Evolutionary conservation across 2,888 invertebrate species (phyloP).

Genomic region (Athripsodes cinereus): DNA sequence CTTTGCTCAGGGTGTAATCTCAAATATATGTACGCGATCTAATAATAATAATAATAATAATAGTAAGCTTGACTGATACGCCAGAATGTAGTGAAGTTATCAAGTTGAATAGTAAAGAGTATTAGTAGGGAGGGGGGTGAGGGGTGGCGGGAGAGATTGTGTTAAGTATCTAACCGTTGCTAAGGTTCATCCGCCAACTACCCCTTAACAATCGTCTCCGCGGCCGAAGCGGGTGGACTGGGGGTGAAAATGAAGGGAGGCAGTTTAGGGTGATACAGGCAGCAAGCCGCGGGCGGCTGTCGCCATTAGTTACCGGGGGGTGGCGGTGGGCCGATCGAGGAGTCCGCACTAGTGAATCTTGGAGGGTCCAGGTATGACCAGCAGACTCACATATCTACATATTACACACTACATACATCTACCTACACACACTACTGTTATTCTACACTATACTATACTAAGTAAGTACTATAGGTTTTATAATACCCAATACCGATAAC

Average conservation of each 20-base stretch:
- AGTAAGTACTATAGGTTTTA: no score
- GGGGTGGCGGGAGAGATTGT: conserved; percentile 13
- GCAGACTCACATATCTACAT: conserved; percentile 16
- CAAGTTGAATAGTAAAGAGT: background rate
- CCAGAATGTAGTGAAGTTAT: background rate
- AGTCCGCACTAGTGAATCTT: conserved; percentile 15
- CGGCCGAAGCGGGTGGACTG: conserved; percentile 9
- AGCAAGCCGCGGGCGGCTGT: conserved; percentile 24
- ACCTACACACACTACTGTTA: background rate
- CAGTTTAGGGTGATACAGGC: conserved; percentile 15
- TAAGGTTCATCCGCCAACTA: conserved; percentile 5
- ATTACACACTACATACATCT: background rate
- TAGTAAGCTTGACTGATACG: no score
- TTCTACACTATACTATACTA: no score
- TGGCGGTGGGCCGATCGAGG: conserved; percentile 14
- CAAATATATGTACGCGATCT: no score
- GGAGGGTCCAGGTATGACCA: conserved; percentile 15
- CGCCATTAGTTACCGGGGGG: conserved; percentile 25
- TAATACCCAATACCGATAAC: no score
- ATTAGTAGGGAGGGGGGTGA: background rate
- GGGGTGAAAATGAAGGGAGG: conserved; percentile 15
- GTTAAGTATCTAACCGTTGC: conserved; percentile 18
- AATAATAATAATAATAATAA: no score
- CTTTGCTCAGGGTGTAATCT: no score
- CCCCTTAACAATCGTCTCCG: conserved; percentile 3